A percentile compares a stretch with the other conserved stretches of the same genome.
phyloP scores from a whole-genome alignment of 2,888 invertebrate species.

The Cenopis cana region DNA sequence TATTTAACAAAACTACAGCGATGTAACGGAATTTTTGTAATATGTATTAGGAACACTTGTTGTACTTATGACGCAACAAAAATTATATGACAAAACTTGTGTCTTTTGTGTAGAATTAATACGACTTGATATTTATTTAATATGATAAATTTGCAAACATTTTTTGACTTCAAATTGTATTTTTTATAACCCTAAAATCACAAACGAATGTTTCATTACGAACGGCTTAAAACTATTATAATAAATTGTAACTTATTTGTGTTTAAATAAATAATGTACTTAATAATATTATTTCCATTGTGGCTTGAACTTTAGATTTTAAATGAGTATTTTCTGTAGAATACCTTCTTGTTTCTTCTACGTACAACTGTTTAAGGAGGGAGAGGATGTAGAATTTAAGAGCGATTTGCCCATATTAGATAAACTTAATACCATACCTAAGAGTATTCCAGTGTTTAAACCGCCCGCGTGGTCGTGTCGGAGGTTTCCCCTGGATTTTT shows the following conservation, averaged over 20 bases:
- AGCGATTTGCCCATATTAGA: too few species aligned
- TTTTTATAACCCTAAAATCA: conserved; percentile 17
- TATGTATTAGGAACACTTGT: too few species aligned
- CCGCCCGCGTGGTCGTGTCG: too few species aligned
- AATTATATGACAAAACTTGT: not conserved
- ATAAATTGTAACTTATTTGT: conserved; percentile 50
- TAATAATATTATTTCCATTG: conserved; percentile 38
- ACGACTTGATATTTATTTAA: not conserved
- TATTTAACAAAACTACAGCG: not conserved
- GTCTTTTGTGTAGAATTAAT: not conserved
- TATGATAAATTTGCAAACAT: not conserved
- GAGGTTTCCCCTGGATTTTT: too few species aligned
- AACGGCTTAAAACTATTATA: conserved; percentile 46
- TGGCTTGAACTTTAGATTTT: conserved; percentile 29
- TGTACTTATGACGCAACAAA: too few species aligned
- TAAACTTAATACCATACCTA: too few species aligned
- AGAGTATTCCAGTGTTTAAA: too few species aligned
- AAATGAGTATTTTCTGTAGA: conserved; percentile 4
- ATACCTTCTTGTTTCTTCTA: conserved; percentile 15
- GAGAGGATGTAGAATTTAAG: not conserved
- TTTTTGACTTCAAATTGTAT: not conserved
- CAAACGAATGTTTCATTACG: conserved; percentile 18
- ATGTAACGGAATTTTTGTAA: not conserved
- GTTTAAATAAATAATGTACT: conserved; percentile 44
- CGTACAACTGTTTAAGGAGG: not conserved